These are phyloP conservation scores for Ophion ellenae DNA, from an alignment of 2,888 invertebrate species.

Conservation along the genomic window DNA sequence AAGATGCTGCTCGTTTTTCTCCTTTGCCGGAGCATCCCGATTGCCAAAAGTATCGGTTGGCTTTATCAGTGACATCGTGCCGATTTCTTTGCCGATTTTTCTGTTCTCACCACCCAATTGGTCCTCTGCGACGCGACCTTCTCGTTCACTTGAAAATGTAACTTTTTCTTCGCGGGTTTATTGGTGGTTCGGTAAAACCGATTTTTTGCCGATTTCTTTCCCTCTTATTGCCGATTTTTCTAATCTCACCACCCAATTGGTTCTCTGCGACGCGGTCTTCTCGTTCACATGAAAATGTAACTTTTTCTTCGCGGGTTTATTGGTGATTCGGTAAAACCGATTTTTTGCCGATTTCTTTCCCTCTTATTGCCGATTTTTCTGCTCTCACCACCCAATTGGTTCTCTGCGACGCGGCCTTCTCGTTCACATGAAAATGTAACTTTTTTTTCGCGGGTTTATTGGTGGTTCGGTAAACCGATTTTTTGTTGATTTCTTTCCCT, in stretches of 20 bases:
- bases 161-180: not conserved
- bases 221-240: no score
- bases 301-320: not conserved
- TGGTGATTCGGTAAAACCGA: no score
- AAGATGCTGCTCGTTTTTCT: conserved; percentile 75
- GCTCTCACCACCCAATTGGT: not conserved
- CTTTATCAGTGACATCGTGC: conserved; percentile 44
- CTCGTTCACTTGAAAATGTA: not conserved
- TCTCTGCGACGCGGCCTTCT: not conserved
- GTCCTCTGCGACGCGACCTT: not conserved
- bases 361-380: no score
- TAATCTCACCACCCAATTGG: not conserved
- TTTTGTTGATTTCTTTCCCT: not conserved
- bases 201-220: not conserved
- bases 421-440: not conserved
- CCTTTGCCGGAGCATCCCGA: conserved; percentile 39
- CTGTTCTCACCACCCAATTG: not conserved
- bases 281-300: not conserved
- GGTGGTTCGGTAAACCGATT: not conserved
- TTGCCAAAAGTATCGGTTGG: conserved; percentile 55
- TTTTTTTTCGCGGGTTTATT: not conserved
- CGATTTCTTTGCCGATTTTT: not conserved
- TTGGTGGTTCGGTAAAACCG: not conserved
- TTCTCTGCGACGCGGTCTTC: not conserved
- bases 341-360: not conserved